Evolutionary conservation across 2,888 invertebrate genomes (phyloP), one percentile per base, ranked within the genome.

Genomic region (Pterobdella sp.): DNA sequence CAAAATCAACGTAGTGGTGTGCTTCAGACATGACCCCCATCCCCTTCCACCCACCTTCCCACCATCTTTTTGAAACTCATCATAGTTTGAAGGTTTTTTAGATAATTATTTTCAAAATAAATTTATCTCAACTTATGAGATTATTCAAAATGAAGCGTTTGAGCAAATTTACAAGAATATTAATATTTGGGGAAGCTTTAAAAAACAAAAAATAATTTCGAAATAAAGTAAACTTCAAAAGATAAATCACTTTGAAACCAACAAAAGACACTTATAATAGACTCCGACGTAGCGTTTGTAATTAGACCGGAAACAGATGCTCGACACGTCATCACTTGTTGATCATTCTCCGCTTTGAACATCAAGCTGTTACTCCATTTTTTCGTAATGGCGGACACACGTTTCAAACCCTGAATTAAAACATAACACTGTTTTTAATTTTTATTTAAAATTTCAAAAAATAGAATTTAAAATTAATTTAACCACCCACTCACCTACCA

Each of bases 241-340:
- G n/a, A n/a, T 29, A 65, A 65, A 65, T 65, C 4, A 29, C 34
- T 35, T 35, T 35, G 4, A 4, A 7, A 65, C 65, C 18, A 35
- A 71, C 71, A 71, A 22, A 71, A 32, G 37, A 71, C 63, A 56
- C 63, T 63, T 0, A 71, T 69, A 1, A 49, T 10, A 22, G 68
- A 49, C 1, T 49, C 60, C 22, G 73, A 34, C 22, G 56, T 69
- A 18, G 70, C 64, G 42, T 73, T 74, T 18, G 72, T 65, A 4
- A 72, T 56, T n/a, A 75, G 68, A 29, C 75, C 76, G 32, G 76
- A 75, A 18, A 75, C 75, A 42, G 68, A 52, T 7, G 76, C 75
- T 7, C 68, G 68, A 65, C 76, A 76, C n/a, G 52, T 56, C 34
- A 76, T 31, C 22, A 70, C 56, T 29, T 74, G 72, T 3, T 69